These are phyloP conservation scores for Drosophila seguyi DNA, from an alignment of 1,140 invertebrate genomes.

Conservation along the genomic window DNA sequence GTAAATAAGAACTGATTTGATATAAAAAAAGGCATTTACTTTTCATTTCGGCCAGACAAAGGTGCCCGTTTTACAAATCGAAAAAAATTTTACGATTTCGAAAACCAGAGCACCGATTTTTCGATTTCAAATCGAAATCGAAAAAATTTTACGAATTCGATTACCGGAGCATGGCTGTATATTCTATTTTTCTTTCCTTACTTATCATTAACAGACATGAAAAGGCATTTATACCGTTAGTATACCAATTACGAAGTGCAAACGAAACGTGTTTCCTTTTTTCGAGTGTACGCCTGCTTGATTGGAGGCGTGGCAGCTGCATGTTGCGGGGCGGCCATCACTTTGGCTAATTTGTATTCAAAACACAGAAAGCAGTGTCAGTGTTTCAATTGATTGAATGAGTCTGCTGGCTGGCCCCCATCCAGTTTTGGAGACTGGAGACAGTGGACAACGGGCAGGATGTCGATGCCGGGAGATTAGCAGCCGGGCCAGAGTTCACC, in stretches of 20 bases:
- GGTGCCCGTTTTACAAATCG: no score
- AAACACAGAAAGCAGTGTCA: conserved; percentile 65
- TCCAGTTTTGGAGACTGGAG: conserved; percentile 9
- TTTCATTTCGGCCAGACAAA: no score
- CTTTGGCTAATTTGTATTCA: conserved; percentile 81
- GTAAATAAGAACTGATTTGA: no score
- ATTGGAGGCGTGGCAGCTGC: conserved; percentile 68
- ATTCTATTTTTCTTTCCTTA: no score
- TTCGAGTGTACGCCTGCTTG: conserved; percentile 35
- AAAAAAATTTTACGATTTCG: no score
- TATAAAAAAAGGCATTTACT: no score
- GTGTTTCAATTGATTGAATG: conserved; percentile 79
- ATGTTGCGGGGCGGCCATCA: conserved; percentile 62
- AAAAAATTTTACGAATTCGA: no score
- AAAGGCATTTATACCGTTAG: not conserved
- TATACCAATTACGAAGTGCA: not conserved
- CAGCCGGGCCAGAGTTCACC: conserved; percentile 52
- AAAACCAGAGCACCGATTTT: no score
- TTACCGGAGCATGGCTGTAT: no score
- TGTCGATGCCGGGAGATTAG: conserved; percentile 42
- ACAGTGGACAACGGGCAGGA: not conserved
- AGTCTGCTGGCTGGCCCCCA: conserved; percentile 28
- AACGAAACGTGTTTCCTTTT: not conserved
- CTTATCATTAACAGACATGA: no score
- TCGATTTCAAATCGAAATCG: no score